A percentile compares a stretch with the other conserved stretches of the same genome.
phyloP scores from a whole-genome alignment of 2,797 vertebrate species.

The Helarctos malayanus region DNA sequence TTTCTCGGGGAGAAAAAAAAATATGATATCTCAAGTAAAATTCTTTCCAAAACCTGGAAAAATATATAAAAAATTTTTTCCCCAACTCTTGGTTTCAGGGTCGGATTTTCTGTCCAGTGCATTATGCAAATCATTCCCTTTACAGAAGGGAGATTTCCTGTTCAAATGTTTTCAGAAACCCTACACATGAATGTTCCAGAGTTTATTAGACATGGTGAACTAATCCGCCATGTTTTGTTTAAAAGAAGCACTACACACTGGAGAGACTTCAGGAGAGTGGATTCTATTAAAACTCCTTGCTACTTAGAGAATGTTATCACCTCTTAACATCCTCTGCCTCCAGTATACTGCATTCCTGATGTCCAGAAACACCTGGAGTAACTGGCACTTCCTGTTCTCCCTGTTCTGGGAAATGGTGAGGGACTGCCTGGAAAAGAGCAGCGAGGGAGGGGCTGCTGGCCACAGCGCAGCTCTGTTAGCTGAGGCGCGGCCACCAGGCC shows the following conservation, averaged over 20 bases:
- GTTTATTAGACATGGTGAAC: conserved; percentile 86
- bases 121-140: conserved; percentile 80
- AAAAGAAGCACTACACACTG: conserved; percentile 47
- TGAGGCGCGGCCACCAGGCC: background rate
- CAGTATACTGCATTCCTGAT: background rate
- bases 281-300: conserved; percentile 1
- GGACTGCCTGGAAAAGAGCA: conserved; percentile 44
- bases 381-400: conserved; percentile 57
- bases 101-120: conserved; percentile 57
- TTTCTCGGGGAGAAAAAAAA: conserved; percentile 46
- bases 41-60: conserved; percentile 58
- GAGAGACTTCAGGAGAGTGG: background rate
- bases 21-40: conserved; percentile 40
- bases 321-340: background rate
- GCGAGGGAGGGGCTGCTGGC: background rate
- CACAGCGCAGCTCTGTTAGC: background rate
- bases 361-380: conserved; percentile 61
- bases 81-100: conserved; percentile 66
- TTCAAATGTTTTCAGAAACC: conserved; percentile 88
- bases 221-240: conserved; percentile 71
- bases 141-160: conserved; percentile 85
- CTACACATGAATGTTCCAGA: conserved; percentile 74
- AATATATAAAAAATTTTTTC: conserved; percentile 44
- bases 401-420: conserved; percentile 69
- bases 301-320: background rate